Evolutionary conservation across 2,113 vertebrate genomes (phyloP), one percentile per base, ranked within the genome.

Genomic region (Paracanthobrama guichenoti): DNA sequence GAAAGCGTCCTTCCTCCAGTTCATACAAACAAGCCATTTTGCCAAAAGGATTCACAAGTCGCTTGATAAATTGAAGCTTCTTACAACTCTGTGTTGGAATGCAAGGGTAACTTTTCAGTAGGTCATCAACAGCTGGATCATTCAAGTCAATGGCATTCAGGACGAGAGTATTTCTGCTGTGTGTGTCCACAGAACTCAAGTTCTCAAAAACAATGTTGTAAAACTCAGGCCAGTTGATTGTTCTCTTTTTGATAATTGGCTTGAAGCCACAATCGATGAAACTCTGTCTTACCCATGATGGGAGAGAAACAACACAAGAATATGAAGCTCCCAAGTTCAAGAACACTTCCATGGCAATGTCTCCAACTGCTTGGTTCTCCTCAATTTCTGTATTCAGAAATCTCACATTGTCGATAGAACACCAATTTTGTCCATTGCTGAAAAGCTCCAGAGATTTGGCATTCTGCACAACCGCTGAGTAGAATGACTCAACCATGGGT

Each of bases 401-500:
- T 87, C 93, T 85, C 5, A 91, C 94, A 0, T 90, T 87, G 53
- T 86, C 85, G 57, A 95, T 90, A 0, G 94, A 92, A 91, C 93
- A 94, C 95, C 95, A 96, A 1, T 87, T 89, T 85, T 86, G 82
- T 82, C 95, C 95, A 88, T 96, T 90, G 14, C 93, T 95, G 62
- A 97, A 95, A 14, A 97, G 92, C 81, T 92, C 88, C 74, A 87
- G 91, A 26, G 89, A 84, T 81, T 79, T 76, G 2, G 46, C 71
- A 60, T 84, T 74, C 22, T 91, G 81, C 44, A 92, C 87, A 82
- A 97, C 39, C 16, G 88, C 81, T 10, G 86, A 83, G 82, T 96
- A 97, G 90, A 97, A 96, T 7, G 91, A 90, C 87, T 92, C 90
- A 26, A 94, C 93, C 1, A 96, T 88, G 42, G 94, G 93, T 1